Evolutionary conservation across 2,797 vertebrate genomes (phyloP).

Genomic region (Rhinella marina): DNA sequence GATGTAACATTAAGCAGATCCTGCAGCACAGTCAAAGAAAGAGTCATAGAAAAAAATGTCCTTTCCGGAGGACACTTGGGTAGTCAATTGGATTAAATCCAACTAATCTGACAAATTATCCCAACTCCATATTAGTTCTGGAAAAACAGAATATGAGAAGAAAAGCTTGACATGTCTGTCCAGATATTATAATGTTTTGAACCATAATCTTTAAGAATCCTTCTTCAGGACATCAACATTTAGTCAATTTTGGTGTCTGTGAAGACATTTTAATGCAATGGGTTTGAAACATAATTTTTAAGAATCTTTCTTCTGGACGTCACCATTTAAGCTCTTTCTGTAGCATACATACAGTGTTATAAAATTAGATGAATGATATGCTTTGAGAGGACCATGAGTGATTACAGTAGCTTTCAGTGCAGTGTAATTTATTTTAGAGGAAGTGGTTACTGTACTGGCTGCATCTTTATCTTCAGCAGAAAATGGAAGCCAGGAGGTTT

Average conservation of each 20-base stretch:
- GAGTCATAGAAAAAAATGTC: neutral
- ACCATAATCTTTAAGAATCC: no score
- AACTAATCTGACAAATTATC: neutral
- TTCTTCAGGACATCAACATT: no score
- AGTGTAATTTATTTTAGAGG: conserved; percentile 21
- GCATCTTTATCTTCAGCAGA: neutral
- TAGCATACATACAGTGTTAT: neutral
- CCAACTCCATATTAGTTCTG: neutral
- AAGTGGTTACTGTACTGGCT: conserved; percentile 2
- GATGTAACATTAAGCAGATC: neutral
- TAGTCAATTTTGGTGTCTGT: neutral
- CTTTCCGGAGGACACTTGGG: neutral
- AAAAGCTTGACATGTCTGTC: neutral
- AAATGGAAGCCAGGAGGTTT: neutral
- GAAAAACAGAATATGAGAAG: neutral
- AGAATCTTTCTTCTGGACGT: neutral
- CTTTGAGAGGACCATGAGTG: neutral
- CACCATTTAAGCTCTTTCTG: neutral
- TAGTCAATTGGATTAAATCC: neutral
- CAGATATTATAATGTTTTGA: no score
- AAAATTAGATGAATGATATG: conserved; percentile 10
- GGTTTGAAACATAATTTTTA: neutral
- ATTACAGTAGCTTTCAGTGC: conserved; percentile 2
- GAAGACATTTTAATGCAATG: neutral
- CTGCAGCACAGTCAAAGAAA: neutral